Evolutionary conservation across 2,797 vertebrate genomes (phyloP).

Genomic region (Tragopan temminckii): DNA sequence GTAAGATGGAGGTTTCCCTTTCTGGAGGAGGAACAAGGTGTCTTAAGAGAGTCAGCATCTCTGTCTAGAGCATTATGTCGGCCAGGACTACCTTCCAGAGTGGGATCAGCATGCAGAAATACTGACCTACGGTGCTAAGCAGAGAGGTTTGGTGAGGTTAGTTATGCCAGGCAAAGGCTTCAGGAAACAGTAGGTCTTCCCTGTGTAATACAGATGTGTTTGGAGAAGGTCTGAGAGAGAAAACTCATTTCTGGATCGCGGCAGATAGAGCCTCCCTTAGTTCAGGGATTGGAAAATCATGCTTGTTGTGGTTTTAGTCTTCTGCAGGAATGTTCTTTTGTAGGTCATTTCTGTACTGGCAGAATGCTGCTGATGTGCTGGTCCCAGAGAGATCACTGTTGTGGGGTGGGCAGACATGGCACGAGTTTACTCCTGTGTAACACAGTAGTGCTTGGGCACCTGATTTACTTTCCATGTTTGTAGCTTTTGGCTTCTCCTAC

Average conservation of each 20-base stretch:
- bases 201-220: rapidly evolving
- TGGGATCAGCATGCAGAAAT: background rate
- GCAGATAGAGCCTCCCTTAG: background rate
- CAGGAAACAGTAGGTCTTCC: background rate
- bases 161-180: background rate
- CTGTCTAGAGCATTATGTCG: background rate
- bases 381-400: background rate
- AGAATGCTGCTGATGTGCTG: background rate
- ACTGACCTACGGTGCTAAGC: rapidly evolving
- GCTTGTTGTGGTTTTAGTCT: background rate
- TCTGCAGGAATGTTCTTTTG: background rate
- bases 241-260: background rate
- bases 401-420: too few species aligned
- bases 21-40: background rate
- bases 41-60: background rate
- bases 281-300: background rate
- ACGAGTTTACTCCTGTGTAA: too few species aligned
- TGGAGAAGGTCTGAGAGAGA: background rate
- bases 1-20: rapidly evolving
- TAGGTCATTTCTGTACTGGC: background rate
- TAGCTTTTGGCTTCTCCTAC: background rate
- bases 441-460: too few species aligned
- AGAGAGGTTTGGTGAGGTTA: rapidly evolving
- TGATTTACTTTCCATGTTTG: too few species aligned
- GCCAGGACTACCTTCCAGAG: background rate